phyloP scores from a whole-genome alignment of 2,888 invertebrate genomes.

The Eustalomyia histrio region DNA sequence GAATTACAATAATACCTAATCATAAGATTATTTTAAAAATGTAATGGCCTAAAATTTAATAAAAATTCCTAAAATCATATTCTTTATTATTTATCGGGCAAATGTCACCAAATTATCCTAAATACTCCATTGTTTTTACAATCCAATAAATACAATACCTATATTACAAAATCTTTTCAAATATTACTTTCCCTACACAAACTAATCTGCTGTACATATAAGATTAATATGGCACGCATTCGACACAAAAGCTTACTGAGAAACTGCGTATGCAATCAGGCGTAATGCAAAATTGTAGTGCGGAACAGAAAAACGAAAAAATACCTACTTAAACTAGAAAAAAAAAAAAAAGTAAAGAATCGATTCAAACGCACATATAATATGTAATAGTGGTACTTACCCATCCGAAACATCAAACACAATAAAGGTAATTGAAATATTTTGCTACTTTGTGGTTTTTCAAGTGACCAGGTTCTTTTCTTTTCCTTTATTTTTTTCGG shows the following conservation, averaged over 20 bases:
- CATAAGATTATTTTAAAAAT: neutral
- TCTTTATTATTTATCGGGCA: neutral
- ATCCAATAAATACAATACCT: constrained; percentile 47
- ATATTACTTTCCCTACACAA: too few species aligned
- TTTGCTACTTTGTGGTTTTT: constrained; percentile 64
- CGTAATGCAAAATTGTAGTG: constrained; percentile 17
- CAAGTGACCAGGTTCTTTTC: constrained; percentile 49
- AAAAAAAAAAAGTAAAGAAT: constrained; percentile 23
- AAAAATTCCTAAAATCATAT: too few species aligned
- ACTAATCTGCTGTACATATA: constrained; percentile 43
- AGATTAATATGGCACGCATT: constrained; percentile 59
- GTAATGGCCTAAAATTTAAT: neutral
- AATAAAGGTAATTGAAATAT: constrained; percentile 56
- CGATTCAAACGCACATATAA: constrained; percentile 37
- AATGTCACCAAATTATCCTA: constrained; percentile 51
- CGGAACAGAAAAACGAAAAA: constrained; percentile 41
- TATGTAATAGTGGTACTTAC: constrained; percentile 53
- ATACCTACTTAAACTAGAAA: constrained; percentile 62
- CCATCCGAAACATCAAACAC: constrained; percentile 39
- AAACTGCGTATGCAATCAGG: constrained; percentile 64
- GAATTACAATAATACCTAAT: too few species aligned
- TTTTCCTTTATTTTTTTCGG: too few species aligned
- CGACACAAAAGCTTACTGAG: constrained; percentile 62
- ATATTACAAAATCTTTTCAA: neutral
- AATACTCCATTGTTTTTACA: constrained; percentile 37